Base-by-base conservation (phyloP, 1,140 invertebrate genomes). In the Trachymyrmex septentrionalis region DNA sequence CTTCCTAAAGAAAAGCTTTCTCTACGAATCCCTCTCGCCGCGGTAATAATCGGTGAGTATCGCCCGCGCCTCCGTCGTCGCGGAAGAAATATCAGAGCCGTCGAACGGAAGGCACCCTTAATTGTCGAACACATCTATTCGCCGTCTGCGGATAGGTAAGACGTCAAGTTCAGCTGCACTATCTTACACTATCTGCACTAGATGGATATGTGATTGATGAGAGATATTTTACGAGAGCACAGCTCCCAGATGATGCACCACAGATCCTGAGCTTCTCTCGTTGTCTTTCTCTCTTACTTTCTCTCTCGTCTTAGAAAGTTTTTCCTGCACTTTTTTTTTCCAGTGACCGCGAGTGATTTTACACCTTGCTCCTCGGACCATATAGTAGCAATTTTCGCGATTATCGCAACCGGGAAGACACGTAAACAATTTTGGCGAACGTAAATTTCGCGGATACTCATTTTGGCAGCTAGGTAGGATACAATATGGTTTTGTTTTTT, bases 301-400 rank as follows among this genome's bases (percentile, higher is more conserved):
- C 66, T 67, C 30, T 44, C 34, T 67, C 34, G 10, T 67, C 64
- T 50, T 69, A 38, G 64, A 81, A 71, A 69, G 64, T 71, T 71
- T 81, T 12, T 5, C 21, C 30, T 19, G 30, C 5, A 38, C 12
- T 38, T 80, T 80, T 67, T 78, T 77, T 38, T 34, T 38, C 44
- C 10, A n/a, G 16, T 30, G 30, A 30, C 34, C 34, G 61, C 66
- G 44, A 21, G 30, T 27, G 30, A 76, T 55, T 55, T 59, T 38
- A 76, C 10, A 48, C 24, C 21, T 77, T 30, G 14, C 16, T 78
- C n/a, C n/a, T 16, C 48, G 27, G 9, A 10, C 24, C 27, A 5
- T 59, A 10, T n/a, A n/a, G 19, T 48, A 14, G 6, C 7, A 44
- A 44, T 44, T 44, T 44, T 50, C 21, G 44, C 12, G 19, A 53